Percentiles rank a stretch among this genome's conserved stretches.
phyloP scores from a whole-genome alignment of 2,113 vertebrate species.

The Silurus glanis region DNA sequence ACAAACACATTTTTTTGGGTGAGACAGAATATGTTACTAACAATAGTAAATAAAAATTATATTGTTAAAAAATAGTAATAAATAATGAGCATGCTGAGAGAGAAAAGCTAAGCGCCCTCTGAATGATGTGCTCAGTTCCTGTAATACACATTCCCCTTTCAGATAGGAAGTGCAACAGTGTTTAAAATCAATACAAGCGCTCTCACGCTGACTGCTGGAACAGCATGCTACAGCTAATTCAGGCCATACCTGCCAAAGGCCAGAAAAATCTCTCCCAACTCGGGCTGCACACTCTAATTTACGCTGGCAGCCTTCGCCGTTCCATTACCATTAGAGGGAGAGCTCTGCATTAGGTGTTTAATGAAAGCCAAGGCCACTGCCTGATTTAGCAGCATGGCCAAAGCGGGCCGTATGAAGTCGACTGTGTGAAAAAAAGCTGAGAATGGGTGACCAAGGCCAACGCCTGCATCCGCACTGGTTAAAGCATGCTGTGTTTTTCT shows the following conservation, averaged over 20 bases:
- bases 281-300: conserved; percentile 72
- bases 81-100: conserved; percentile 61
- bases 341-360: conserved; percentile 77
- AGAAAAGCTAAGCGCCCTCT: conserved; percentile 63
- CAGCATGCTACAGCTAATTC: conserved; percentile 77
- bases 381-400: conserved; percentile 68
- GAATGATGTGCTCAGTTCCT: conserved; percentile 74
- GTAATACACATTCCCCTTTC: conserved; percentile 75
- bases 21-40: not conserved
- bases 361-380: conserved; percentile 71
- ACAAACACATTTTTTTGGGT: not conserved
- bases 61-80: conserved; percentile 51
- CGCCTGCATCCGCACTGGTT: not conserved
- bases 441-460: not conserved
- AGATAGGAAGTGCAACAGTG: conserved; percentile 76
- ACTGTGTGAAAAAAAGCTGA: conserved; percentile 14
- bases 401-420: conserved; percentile 15
- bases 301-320: conserved; percentile 62
- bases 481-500: not conserved
- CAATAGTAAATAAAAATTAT: not conserved
- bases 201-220: conserved; percentile 74
- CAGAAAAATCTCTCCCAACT: conserved; percentile 71
- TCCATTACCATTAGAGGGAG: conserved; percentile 78
- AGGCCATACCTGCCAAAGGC: conserved; percentile 74
- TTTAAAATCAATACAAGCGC: conserved; percentile 76